Conservation (phyloP, 2,113 vertebrate genomes). For the Coryphaenoides rupestris region DNA sequence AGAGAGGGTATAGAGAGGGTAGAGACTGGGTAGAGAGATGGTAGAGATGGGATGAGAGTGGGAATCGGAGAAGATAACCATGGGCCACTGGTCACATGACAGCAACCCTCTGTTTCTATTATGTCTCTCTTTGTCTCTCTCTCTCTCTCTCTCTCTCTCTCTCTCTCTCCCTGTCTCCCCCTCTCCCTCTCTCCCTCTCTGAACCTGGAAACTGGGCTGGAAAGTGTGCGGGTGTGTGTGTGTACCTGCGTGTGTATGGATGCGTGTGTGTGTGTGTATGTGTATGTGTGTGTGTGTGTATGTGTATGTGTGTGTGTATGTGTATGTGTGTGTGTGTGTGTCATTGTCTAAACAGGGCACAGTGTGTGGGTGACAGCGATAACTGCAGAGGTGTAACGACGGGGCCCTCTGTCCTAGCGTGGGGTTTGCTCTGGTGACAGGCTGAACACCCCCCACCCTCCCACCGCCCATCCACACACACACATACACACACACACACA, state of each 20-base stretch:
- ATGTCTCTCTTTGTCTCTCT: too few species aligned
- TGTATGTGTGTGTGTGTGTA: not conserved
- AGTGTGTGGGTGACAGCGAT: constrained; percentile 36
- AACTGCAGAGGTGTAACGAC: constrained; percentile 19
- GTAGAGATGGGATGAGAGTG: constrained; percentile 13
- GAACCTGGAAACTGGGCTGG: constrained; percentile 30
- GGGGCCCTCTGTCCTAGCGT: constrained; percentile 31
- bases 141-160: too few species aligned
- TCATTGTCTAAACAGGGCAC: not conserved
- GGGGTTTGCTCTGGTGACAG: constrained; percentile 43
- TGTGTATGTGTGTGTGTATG: not conserved
- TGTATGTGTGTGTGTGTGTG: constrained; percentile 15
- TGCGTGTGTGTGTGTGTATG: not conserved
- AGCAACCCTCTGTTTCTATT: constrained; percentile 1
- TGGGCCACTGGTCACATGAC: constrained; percentile 38
- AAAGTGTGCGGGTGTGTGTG: constrained; percentile 14
- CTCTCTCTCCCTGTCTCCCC: not conserved
- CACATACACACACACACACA: too few species aligned
- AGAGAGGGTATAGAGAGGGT: constrained; percentile 25
- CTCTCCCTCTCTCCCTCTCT: constrained; percentile 24
- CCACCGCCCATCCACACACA: constrained; percentile 1
- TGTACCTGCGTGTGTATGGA: constrained; percentile 1
- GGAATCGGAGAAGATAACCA: constrained; percentile 31
- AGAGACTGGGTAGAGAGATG: too few species aligned
- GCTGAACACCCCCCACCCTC: constrained; percentile 17